Evolutionary conservation across 2,888 invertebrate species (phyloP).

Genomic region (Sussaba pulchella): DNA sequence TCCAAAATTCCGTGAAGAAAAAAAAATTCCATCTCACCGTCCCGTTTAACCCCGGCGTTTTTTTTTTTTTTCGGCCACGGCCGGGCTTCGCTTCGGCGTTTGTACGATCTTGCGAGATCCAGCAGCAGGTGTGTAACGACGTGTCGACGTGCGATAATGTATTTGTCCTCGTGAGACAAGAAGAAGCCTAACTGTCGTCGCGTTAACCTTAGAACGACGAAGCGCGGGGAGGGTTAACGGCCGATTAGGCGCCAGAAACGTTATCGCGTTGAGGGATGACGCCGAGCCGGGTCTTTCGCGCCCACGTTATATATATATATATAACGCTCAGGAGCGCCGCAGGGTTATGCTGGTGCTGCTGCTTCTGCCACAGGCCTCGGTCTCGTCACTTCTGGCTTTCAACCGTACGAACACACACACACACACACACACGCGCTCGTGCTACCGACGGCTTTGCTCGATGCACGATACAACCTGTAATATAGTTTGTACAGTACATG

Average conservation of each 20-base stretch:
- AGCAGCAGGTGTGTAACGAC: no score
- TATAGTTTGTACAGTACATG: constrained; percentile 16
- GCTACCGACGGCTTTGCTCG: not conserved
- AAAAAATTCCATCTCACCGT: no score
- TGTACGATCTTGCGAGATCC: no score
- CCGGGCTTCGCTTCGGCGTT: no score
- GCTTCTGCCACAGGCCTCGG: no score
- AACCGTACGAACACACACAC: not conserved
- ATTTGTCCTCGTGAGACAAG: no score
- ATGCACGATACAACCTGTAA: constrained; percentile 7
- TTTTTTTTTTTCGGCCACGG: no score
- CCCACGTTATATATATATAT: not conserved
- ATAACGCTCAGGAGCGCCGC: constrained; percentile 2
- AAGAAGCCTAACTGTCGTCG: constrained; percentile 34
- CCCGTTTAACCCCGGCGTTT: no score
- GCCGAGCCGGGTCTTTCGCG: constrained; percentile 56
- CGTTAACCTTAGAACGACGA: constrained; percentile 6
- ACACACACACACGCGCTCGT: no score
- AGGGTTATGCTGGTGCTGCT: no score
- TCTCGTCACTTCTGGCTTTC: constrained; percentile 9
- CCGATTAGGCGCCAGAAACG: constrained; percentile 71
- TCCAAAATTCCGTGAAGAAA: no score
- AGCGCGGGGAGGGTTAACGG: constrained; percentile 72
- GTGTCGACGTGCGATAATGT: no score
- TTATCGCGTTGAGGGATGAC: constrained; percentile 73